Conservation (phyloP, 2,113 vertebrate species). For the Sceloporus undulatus region DNA sequence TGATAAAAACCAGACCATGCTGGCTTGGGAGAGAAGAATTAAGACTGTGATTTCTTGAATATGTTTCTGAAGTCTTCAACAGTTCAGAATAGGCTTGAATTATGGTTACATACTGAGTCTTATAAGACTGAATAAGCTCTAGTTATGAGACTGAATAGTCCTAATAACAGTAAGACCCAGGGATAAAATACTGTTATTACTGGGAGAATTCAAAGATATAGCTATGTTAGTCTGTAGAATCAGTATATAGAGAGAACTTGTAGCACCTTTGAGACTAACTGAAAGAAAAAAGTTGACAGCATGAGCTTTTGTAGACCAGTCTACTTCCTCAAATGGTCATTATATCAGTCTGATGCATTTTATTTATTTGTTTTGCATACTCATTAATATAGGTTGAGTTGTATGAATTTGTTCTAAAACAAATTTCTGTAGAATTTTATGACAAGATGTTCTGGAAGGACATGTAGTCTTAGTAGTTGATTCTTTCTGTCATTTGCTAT, state of each 20-base stretch:
- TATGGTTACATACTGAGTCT: not conserved
- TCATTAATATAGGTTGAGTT: not conserved
- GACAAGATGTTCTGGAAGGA: not conserved
- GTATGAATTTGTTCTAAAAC: not conserved
- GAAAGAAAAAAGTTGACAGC: too few relatives aligned
- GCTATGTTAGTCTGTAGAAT: too few relatives aligned
- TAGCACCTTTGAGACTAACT: too few relatives aligned
- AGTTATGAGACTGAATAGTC: too few relatives aligned
- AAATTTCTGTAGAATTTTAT: not conserved
- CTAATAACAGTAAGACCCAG: too few relatives aligned
- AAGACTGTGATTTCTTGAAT: not conserved
- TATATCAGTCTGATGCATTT: not conserved
- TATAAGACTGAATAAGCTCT: too few relatives aligned
- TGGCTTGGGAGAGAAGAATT: not conserved
- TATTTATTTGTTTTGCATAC: not conserved
- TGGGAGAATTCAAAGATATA: not conserved
- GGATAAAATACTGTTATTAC: not conserved
- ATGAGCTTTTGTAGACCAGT: too few relatives aligned
- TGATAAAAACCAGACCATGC: rapidly evolving
- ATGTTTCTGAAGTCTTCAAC: not conserved
- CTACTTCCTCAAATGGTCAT: not conserved
- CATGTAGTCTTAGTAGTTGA: not conserved
- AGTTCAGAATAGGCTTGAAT: not conserved
- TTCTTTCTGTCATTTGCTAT: not conserved
- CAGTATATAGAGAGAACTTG: too few relatives aligned